Evolutionary conservation across 2,797 vertebrate species (phyloP), one percentile per base, ranked within the genome.

Genomic region (Masticophis lateralis): DNA sequence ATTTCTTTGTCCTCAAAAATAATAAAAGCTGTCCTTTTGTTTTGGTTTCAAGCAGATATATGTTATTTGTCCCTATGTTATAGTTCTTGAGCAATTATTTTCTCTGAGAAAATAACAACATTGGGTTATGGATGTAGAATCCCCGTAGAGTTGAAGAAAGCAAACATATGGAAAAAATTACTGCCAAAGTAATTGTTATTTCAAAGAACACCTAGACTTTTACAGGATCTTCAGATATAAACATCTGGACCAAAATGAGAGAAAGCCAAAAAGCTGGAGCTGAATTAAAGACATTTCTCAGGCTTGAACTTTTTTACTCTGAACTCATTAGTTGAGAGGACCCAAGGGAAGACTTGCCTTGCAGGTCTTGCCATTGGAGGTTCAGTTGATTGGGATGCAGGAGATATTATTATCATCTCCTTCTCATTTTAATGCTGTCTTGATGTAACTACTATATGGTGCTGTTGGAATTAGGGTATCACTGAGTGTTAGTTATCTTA

Each of bases 141-240:
- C 93, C 87, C 90, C 56, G 56, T 93, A 95, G 90, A 60, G 93
- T 90, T 92, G 2, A 32, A 91, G n/a, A 90, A 32, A 59, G 60
- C 88, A 96, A 96, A 94, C 95, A 97, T 96, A 97, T 96, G 96
- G 96, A 96, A 95, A 93, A 92, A 79, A 93, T 96, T 96, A 96
- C 60, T 57, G 61, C 61, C 66, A 96, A 97, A 96, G 59, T 47
- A n/a, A 92, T 9, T 90, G 92, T 96, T 43, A 96, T 55, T 91
- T 92, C 61, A 60, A 92, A 37, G 96, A 88, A 96, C 79, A 96
- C 93, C 53, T 91, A 95, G 25, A 43, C 59, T 87, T 87, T 79
- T 79, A 47, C 56, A 60, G 59, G 86, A 69, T 93, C 88, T 90
- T 91, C 66, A 86, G 89, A 59, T 56, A 92, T 86, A 91, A 79